Conservation (phyloP, 2,797 vertebrate species). For the Pantherophis vulpinus region DNA sequence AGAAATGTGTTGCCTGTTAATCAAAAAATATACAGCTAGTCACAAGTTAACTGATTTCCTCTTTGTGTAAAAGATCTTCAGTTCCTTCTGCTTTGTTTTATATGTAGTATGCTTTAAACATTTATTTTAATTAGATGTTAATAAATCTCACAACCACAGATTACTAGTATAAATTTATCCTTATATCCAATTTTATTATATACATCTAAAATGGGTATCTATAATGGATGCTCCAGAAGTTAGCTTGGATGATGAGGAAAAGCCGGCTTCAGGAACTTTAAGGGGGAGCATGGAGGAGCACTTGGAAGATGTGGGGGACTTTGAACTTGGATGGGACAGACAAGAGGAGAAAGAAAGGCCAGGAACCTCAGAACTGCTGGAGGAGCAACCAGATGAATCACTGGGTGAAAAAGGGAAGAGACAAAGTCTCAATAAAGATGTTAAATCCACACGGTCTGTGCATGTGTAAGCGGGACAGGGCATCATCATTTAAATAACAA, state of each 20-base stretch:
- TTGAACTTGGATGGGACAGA: no score
- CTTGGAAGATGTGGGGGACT: no score
- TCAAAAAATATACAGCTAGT: neutral
- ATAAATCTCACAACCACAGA: neutral
- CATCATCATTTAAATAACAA: neutral
- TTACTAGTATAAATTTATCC: neutral
- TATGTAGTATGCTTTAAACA: slow-evolving; percentile 4
- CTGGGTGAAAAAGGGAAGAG: no score
- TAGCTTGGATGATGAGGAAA: neutral
- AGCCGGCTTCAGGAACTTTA: neutral
- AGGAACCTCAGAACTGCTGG: no score
- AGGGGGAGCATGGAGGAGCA: no score
- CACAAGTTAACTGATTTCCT: slow-evolving; percentile 27
- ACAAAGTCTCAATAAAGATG: no score
- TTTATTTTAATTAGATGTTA: slow-evolving; percentile 40
- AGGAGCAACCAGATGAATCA: no score
- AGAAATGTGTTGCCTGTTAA: slow-evolving; percentile 24
- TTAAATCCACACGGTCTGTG: no score
- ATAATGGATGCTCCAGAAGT: neutral
- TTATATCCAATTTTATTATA: neutral
- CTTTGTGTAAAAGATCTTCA: slow-evolving; percentile 20
- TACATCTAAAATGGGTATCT: no score
- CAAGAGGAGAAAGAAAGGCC: no score
- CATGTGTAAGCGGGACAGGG: no score
- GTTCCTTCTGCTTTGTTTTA: slow-evolving; percentile 34